These are phyloP conservation scores for Pantelozetes paolii DNA, from an alignment of 2,888 invertebrate genomes.

Conservation along the genomic window DNA sequence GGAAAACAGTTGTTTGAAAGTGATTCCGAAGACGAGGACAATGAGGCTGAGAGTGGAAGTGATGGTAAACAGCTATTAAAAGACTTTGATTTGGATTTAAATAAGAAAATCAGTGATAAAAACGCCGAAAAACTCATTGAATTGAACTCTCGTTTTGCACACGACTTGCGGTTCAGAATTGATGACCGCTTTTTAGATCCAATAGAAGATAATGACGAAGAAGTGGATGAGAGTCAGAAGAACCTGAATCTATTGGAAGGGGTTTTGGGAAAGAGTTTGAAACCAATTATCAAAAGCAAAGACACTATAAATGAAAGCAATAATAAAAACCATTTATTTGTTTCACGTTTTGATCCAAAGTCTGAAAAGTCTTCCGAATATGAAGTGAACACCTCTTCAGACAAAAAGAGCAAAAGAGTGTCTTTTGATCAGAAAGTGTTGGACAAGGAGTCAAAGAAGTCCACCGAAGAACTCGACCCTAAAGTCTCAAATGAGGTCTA, in stretches of 20 bases:
- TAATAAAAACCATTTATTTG: not conserved
- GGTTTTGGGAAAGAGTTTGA: conserved; percentile 38
- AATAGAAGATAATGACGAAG: conserved; percentile 28
- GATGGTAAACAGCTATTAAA: not conserved
- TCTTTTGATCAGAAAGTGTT: conserved; percentile 28
- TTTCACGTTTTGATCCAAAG: conserved; percentile 41
- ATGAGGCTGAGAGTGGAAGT: conserved; percentile 17
- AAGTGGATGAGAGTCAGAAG: conserved; percentile 39
- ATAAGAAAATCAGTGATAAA: conserved; percentile 29
- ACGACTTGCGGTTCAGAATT: conserved; percentile 42
- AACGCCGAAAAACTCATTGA: conserved; percentile 40
- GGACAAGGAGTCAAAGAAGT: conserved; percentile 13
- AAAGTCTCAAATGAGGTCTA: conserved; percentile 26
- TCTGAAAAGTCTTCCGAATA: conserved; percentile 12
- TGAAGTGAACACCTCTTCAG: conserved; percentile 26
- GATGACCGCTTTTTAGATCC: conserved; percentile 41
- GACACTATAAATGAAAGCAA: not conserved
- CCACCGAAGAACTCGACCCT: not conserved
- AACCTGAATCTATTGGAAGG: conserved; percentile 38
- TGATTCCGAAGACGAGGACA: conserved; percentile 16
- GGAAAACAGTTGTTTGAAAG: conserved; percentile 20
- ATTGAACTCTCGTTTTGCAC: conserved; percentile 41
- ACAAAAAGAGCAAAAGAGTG: conserved; percentile 19
- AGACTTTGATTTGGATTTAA: not conserved
- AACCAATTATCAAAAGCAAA: conserved; percentile 3